Percentiles rank a stretch among this genome's conserved stretches.
phyloP scores from a whole-genome alignment of 2,113 vertebrate species.

The Colinus virginianus region DNA sequence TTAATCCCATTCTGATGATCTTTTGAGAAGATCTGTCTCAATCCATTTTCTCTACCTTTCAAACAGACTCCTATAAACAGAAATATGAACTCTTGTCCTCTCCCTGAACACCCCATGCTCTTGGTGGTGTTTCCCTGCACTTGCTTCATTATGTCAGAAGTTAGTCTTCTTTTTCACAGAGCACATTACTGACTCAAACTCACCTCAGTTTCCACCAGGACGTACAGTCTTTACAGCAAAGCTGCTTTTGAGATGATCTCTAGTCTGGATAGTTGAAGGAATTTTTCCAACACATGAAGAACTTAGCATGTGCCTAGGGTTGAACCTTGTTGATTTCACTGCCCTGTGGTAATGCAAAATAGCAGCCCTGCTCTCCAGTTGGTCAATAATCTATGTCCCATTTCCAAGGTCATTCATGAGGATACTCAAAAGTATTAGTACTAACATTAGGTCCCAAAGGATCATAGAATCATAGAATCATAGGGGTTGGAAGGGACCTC shows the following conservation, averaged over 20 bases:
- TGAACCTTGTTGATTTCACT: neutral
- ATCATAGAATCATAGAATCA: no score
- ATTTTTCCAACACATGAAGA: neutral
- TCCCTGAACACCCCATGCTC: neutral
- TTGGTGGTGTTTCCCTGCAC: neutral
- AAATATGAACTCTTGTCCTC: neutral
- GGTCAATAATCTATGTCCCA: neutral
- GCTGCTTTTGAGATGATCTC: neutral
- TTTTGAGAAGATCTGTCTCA: neutral
- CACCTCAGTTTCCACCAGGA: neutral
- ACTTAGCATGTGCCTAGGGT: neutral
- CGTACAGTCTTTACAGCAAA: neutral
- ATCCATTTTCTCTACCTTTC: neutral
- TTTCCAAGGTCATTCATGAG: neutral
- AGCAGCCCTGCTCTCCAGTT: neutral
- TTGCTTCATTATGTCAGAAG: neutral
- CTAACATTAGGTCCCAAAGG: accelerated
- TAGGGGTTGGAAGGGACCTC: no score
- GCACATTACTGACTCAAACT: neutral
- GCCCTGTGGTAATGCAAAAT: neutral
- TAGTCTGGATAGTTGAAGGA: neutral
- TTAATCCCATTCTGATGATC: neutral
- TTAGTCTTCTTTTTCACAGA: neutral
- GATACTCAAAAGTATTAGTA: neutral
- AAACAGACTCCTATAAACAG: neutral